Base-by-base conservation (phyloP, 1,140 invertebrate genomes). In the Aphaenogaster floridana region DNA sequence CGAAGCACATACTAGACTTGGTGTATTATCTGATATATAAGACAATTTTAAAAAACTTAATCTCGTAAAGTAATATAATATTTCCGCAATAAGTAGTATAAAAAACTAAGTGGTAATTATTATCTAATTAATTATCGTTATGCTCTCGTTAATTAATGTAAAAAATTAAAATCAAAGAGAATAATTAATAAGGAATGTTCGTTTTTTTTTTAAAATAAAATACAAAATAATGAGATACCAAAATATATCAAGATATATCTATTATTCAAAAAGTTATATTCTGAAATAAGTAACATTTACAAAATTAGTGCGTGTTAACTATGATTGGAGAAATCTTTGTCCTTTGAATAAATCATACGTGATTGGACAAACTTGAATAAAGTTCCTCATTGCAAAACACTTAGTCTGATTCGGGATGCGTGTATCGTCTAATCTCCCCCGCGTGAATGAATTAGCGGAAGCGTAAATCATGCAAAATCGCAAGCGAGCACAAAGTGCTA, bases 391-490 rank as follows among this genome's bases (percentile, higher is more conserved):
- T 61, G 39, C 15, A 5, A 74, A 69, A 48, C 21, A 71, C n/a
- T 28, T 72, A 48, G 42, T 3, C 36, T 28, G 36, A 61, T 48
- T 42, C 28, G 54, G 72, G 36, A 61, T 50, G 48, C 69, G 42
- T 61, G 42, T 74, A 36, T 72, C 79, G 21, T 72, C 13, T 74
- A 72, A 50, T 84, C 59, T 76, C 48, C 69, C 21, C 28, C 42
- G 42, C 69, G 54, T 48, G 69, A 84, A 84, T 57, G 59, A 61
- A 84, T 84, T 71, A 71, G 52, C 66, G 52, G 50, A 45, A 80
- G 59, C 28, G 48, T 80, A 78, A 86, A 80, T 86, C 48, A 86
- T 68, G 61, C 61, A 86, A 86, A 86, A 86, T 86, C 74, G 61
- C 52, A 39, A 48, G 50, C 59, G 63, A 39, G 69, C 72, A 52